Evolutionary conservation across 1,140 invertebrate species (phyloP).

Genomic region (Eueides isabella): DNA sequence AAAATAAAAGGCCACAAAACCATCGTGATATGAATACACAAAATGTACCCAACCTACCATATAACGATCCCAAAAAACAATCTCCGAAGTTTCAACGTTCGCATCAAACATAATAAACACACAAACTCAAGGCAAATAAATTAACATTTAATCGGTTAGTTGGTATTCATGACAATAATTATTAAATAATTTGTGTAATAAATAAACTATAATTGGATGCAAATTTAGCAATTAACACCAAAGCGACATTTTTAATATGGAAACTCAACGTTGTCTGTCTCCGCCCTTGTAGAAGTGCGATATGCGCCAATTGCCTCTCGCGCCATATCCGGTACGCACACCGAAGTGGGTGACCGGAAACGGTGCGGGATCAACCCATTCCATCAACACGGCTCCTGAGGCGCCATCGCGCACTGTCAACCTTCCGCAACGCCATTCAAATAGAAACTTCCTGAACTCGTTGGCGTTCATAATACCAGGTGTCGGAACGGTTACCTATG

Average conservation of each 20-base stretch:
- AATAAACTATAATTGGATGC: conserved; percentile 30
- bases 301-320: conserved; percentile 84
- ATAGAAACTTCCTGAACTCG: conserved; percentile 83
- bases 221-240: conserved; percentile 53
- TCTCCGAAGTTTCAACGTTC: conserved; percentile 39
- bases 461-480: conserved; percentile 81
- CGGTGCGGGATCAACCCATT: conserved; percentile 83
- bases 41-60: conserved; percentile 78
- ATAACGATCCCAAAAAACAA: conserved; percentile 40
- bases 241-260: conserved; percentile 29
- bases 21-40: conserved; percentile 39
- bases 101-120: conserved; percentile 39
- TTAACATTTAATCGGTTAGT: conserved; percentile 54
- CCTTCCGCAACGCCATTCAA: conserved; percentile 84
- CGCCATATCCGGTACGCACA: conserved; percentile 84
- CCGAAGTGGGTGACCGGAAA: conserved; percentile 84
- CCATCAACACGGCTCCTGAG: conserved; percentile 77
- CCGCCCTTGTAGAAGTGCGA: conserved; percentile 57
- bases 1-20: neutral
- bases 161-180: conserved; percentile 21
- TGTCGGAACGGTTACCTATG: conserved; percentile 83
- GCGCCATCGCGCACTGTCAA: conserved; percentile 76
- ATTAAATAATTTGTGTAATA: neutral
- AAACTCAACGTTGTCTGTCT: conserved; percentile 65
- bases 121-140: conserved; percentile 41